A percentile compares a stretch with the other conserved stretches of the same genome.
Conservation (phyloP, 2,888 invertebrate genomes). For the Panzeria rudis region DNA sequence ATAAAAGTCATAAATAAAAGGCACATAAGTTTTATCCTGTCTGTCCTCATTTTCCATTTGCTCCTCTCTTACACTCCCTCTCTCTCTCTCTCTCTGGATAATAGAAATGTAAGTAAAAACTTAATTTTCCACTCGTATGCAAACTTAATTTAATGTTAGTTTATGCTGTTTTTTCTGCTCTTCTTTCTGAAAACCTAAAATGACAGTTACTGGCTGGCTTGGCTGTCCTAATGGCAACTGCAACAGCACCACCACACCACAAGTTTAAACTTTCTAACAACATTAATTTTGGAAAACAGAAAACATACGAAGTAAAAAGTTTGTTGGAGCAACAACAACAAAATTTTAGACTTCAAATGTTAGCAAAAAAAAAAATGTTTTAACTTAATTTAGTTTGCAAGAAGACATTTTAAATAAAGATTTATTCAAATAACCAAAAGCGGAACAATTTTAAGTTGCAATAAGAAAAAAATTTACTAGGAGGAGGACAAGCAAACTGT, state of each 20-base stretch:
- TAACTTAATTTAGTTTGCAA: constrained; percentile 12
- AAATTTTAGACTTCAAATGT: neutral
- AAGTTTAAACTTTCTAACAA: constrained; percentile 40
- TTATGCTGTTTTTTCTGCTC: neutral
- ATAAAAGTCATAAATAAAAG: no score
- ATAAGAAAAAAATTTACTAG: neutral
- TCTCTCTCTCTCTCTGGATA: neutral
- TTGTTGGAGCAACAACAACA: neutral
- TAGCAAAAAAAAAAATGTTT: neutral
- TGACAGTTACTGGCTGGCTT: constrained; percentile 35
- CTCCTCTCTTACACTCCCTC: neutral
- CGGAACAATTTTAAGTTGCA: neutral
- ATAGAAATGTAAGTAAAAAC: constrained; percentile 31
- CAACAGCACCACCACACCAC: constrained; percentile 22
- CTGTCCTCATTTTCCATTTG: neutral
- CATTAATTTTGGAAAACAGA: constrained; percentile 37
- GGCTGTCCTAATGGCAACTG: constrained; percentile 10
- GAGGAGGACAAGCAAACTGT: no score
- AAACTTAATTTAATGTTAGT: constrained; percentile 65
- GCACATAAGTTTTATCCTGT: constrained; percentile 11
- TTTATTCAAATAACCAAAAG: neutral
- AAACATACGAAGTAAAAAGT: constrained; percentile 43
- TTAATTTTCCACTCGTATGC: constrained; percentile 59
- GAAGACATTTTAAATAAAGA: constrained; percentile 8
- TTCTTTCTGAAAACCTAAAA: constrained; percentile 21